Percentiles rank a stretch among this genome's conserved stretches.
Conservation (phyloP, 1,140 invertebrate species). For the Cephus cinctus region DNA sequence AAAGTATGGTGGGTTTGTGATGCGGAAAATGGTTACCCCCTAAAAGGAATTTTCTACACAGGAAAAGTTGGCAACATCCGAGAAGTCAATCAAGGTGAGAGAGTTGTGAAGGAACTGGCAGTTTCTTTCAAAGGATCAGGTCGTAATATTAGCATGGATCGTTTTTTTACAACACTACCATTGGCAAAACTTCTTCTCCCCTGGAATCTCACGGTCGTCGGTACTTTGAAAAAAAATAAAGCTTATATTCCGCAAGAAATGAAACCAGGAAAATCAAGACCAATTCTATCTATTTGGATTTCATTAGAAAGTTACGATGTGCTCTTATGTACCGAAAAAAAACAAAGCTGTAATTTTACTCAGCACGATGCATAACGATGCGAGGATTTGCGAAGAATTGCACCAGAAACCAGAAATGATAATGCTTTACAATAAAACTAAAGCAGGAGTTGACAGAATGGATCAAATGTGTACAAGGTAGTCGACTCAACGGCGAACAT, state of each 20-base stretch:
- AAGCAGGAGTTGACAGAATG: slow-evolving; percentile 43
- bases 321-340: slow-evolving; percentile 21
- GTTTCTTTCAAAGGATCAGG: slow-evolving; percentile 27
- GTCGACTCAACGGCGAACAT: slow-evolving; percentile 15
- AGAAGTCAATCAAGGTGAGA: slow-evolving; percentile 13
- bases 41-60: slow-evolving; percentile 12
- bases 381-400: slow-evolving; percentile 7
- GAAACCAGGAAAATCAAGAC: slow-evolving; percentile 1
- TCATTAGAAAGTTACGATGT: slow-evolving; percentile 17
- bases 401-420: slow-evolving; percentile 38
- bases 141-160: slow-evolving; percentile 39
- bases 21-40: slow-evolving; percentile 14
- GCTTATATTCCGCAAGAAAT: slow-evolving; percentile 19
- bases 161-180: slow-evolving; percentile 35
- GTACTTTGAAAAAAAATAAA: slow-evolving; percentile 36
- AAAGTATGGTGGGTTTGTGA: slow-evolving; percentile 37
- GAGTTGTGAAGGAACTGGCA: slow-evolving; percentile 31
- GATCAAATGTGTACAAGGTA: slow-evolving; percentile 36
- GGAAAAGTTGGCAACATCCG: slow-evolving; percentile 12
- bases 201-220: slow-evolving; percentile 28
- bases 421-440: slow-evolving; percentile 37
- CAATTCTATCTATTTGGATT: slow-evolving; percentile 15
- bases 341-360: slow-evolving; percentile 20
- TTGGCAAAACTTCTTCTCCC: slow-evolving; percentile 18
- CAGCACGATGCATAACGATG: slow-evolving; percentile 16